A percentile compares a stretch with the other conserved stretches of the same genome.
Evolutionary conservation across 2,797 vertebrate species (phyloP).

Genomic region (Pempheris klunzingeri): DNA sequence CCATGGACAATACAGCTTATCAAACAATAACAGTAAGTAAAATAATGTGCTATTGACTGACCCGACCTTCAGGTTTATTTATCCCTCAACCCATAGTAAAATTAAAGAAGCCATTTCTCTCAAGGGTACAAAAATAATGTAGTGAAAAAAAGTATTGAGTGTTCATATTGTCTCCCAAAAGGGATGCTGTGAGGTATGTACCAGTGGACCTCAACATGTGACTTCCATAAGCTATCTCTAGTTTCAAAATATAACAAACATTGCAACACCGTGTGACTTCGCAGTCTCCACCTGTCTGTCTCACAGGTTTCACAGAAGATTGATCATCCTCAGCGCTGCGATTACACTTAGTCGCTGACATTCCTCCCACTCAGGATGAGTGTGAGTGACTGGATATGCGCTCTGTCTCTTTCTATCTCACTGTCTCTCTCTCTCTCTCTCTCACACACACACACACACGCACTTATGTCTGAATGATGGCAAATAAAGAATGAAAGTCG

Average conservation of each 20-base stretch:
- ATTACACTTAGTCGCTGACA: slow-evolving; percentile 39
- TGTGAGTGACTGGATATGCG: slow-evolving; percentile 1
- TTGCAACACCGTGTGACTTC: not conserved
- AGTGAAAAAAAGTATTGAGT: not conserved
- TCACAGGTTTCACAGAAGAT: slow-evolving; percentile 29
- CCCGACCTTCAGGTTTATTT: slow-evolving; percentile 8
- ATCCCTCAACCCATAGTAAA: slow-evolving; percentile 6
- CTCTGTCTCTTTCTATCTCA: slow-evolving; percentile 14
- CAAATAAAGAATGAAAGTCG: not conserved
- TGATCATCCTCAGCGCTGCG: slow-evolving; percentile 18
- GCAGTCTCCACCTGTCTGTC: slow-evolving; percentile 24
- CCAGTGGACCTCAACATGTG: not conserved
- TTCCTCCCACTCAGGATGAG: slow-evolving; percentile 23
- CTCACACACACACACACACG: not conserved
- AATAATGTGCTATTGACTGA: not conserved
- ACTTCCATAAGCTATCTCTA: slow-evolving; percentile 3
- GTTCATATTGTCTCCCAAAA: not conserved
- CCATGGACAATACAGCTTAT: not conserved
- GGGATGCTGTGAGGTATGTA: not conserved
- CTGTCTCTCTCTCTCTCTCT: not conserved
- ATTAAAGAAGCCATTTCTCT: not conserved
- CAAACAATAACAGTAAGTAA: not conserved
- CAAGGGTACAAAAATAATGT: not conserved
- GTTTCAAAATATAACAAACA: slow-evolving; percentile 19
- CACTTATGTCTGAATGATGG: not conserved